Conservation (phyloP, 1,140 invertebrate genomes). For the Drosophila parvula region DNA sequence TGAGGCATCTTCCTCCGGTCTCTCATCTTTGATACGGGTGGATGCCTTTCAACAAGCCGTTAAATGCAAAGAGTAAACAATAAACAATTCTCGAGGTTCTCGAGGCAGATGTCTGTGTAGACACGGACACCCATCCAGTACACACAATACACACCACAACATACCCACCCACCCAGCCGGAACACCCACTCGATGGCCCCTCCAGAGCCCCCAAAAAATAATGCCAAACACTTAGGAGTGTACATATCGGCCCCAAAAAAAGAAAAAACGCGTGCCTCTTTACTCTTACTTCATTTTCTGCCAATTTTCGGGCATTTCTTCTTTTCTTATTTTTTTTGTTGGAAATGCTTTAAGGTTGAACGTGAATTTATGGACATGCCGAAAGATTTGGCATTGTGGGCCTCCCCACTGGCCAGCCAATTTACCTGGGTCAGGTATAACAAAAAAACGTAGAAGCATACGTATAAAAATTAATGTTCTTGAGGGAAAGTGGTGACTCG, state of each 20-base stretch:
- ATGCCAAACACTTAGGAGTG: slow-evolving; percentile 6
- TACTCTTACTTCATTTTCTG: not conserved
- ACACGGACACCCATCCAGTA: slow-evolving; percentile 2
- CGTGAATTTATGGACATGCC: slow-evolving; percentile 60
- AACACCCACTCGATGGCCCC: slow-evolving; percentile 8
- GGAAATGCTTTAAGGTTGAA: slow-evolving; percentile 45
- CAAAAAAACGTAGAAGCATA: not conserved
- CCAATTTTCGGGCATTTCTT: not conserved
- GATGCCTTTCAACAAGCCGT: slow-evolving; percentile 36
- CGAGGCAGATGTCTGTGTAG: slow-evolving; percentile 38
- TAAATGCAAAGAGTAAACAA: slow-evolving; percentile 50
- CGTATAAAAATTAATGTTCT: slow-evolving; percentile 20
- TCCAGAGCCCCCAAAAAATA: slow-evolving; percentile 18
- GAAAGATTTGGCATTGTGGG: slow-evolving; percentile 47
- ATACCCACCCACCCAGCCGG: not conserved
- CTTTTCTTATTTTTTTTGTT: not conserved
- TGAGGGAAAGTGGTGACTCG: not conserved
- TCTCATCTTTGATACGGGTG: slow-evolving; percentile 25
- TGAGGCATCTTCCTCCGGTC: slow-evolving; percentile 11
- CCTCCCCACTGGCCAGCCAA: not conserved
- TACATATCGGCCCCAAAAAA: slow-evolving; percentile 2
- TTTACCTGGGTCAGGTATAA: slow-evolving; percentile 31
- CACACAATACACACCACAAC: not conserved
- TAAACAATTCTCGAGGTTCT: slow-evolving; percentile 46
- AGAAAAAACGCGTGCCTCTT: slow-evolving; percentile 13